These are phyloP conservation scores for Clitarchus hookeri DNA, from an alignment of 2,888 invertebrate species.

Conservation along the genomic window DNA sequence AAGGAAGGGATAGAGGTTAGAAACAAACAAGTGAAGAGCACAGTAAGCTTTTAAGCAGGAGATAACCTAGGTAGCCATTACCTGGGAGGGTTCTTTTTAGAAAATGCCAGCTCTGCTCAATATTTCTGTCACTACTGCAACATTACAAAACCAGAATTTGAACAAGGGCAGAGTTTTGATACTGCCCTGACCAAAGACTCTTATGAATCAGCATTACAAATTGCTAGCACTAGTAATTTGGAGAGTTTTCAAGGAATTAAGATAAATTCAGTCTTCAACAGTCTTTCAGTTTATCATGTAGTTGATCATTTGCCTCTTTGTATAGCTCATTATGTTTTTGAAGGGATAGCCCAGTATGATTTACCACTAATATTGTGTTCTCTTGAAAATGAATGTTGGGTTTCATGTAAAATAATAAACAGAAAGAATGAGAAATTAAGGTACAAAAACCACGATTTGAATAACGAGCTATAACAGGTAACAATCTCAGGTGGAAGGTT, in stretches of 20 bases:
- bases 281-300: too few species aligned
- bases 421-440: not conserved
- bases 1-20: not conserved
- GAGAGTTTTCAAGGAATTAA: too few species aligned
- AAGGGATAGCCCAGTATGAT: conserved; percentile 24
- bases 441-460: not conserved
- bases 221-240: too few species aligned
- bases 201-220: not conserved
- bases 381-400: conserved; percentile 12
- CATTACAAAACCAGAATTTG: not conserved
- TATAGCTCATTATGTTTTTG: conserved; percentile 32
- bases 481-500: too few species aligned
- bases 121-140: conserved; percentile 27
- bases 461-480: too few species aligned
- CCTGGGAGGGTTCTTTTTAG: conserved; percentile 28
- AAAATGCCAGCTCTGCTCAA: conserved; percentile 25
- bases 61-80: conserved; percentile 31
- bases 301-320: conserved; percentile 27
- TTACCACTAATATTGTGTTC: not conserved
- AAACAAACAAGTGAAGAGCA: not conserved
- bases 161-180: not conserved
- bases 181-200: not conserved
- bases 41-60: conserved; percentile 16
- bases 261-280: too few species aligned
- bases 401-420: not conserved